Conservation (phyloP, 1,140 invertebrate species). For the Trachymyrmex cornetzi region DNA sequence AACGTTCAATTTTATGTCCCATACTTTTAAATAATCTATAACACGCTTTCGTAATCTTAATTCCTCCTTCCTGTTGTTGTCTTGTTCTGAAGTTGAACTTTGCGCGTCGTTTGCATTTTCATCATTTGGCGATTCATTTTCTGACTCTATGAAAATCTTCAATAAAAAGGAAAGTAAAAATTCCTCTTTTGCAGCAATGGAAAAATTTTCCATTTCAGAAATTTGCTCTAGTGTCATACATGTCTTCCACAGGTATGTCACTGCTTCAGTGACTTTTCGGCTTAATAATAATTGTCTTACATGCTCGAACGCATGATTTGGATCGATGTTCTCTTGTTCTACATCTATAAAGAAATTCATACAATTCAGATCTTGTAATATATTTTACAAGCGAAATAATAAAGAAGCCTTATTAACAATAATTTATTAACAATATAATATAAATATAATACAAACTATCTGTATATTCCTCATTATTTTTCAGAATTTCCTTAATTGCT, state of each 20-base stretch:
- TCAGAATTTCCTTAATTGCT: conserved; percentile 83
- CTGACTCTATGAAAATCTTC: conserved; percentile 84
- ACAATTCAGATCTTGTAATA: not conserved
- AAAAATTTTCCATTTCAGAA: conserved; percentile 76
- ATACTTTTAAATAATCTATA: conserved; percentile 83
- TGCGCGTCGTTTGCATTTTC: conserved; percentile 50
- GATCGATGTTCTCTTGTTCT: conserved; percentile 76
- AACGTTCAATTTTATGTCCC: conserved; percentile 75
- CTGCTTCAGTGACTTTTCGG: conserved; percentile 80
- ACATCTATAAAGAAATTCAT: conserved; percentile 25
- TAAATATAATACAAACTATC: conserved; percentile 31
- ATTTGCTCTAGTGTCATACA: conserved; percentile 73
- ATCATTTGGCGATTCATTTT: conserved; percentile 34
- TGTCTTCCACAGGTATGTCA: conserved; percentile 76
- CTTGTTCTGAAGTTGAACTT: not conserved
- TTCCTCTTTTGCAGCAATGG: conserved; percentile 77
- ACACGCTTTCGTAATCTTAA: conserved; percentile 78
- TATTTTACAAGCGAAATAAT: not conserved
- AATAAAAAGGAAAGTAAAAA: conserved; percentile 80
- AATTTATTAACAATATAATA: conserved; percentile 2
- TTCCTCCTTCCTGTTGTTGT: conserved; percentile 73
- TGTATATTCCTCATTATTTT: conserved; percentile 64
- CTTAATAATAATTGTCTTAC: conserved; percentile 82
- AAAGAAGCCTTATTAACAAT: not conserved
- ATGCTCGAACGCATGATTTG: conserved; percentile 80